A percentile compares a stretch with the other conserved stretches of the same genome.
phyloP scores from a whole-genome alignment of 2,888 invertebrate species.

The Caenorhabditis sulstoni region DNA sequence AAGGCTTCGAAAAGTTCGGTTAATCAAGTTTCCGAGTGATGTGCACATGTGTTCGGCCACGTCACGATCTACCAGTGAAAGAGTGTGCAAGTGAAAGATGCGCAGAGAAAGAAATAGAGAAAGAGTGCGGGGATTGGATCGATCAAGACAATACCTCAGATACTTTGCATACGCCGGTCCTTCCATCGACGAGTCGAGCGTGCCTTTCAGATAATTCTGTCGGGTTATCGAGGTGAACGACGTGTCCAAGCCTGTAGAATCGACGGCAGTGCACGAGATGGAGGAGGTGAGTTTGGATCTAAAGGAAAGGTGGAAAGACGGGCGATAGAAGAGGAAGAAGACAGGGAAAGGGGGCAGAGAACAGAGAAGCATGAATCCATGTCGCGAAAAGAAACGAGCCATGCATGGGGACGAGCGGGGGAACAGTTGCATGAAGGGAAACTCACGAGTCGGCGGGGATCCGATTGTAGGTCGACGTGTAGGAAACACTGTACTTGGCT shows the following conservation, averaged over 20 bases:
- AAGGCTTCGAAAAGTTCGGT: not conserved
- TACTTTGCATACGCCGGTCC: constrained; percentile 43
- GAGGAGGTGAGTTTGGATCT: constrained; percentile 57
- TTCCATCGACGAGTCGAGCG: constrained; percentile 24
- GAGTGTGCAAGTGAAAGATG: constrained; percentile 19
- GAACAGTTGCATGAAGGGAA: not conserved
- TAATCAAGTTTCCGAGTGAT: constrained; percentile 1
- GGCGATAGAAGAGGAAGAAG: constrained; percentile 13
- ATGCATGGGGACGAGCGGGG: constrained; percentile 24
- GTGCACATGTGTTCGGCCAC: constrained; percentile 54
- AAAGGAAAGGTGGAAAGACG: constrained; percentile 38
- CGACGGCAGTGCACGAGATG: constrained; percentile 55
- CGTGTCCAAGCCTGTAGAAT: constrained; percentile 42
- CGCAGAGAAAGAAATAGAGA: not conserved
- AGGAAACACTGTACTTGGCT: constrained; percentile 74
- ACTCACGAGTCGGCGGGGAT: constrained; percentile 73
- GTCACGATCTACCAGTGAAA: constrained; percentile 38
- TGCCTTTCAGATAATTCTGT: constrained; percentile 43
- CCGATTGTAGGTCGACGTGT: constrained; percentile 74
- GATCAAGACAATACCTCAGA: constrained; percentile 31
- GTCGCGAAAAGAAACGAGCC: constrained; percentile 22
- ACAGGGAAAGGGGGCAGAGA: constrained; percentile 6
- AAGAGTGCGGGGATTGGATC: constrained; percentile 17
- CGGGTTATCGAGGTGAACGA: constrained; percentile 54
- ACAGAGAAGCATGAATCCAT: constrained; percentile 9